Conservation (phyloP, 2,113 vertebrate genomes). For the Colius striatus region DNA sequence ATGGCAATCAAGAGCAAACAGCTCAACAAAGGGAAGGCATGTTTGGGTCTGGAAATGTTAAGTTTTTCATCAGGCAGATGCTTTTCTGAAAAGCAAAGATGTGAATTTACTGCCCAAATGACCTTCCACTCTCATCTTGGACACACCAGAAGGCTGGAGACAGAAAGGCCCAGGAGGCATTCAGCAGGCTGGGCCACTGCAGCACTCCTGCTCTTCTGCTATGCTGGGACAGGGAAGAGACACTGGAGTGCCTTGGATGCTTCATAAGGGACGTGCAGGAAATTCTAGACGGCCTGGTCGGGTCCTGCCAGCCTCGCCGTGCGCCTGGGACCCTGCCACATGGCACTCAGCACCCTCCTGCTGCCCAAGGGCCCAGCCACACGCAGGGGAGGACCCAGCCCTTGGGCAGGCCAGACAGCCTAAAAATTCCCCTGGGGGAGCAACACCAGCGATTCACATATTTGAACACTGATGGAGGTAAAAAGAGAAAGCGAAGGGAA, state of each 20-base stretch:
- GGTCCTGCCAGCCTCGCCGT: neutral
- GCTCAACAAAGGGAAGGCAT: neutral
- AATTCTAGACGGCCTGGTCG: neutral
- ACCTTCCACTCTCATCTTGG: neutral
- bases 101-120: neutral
- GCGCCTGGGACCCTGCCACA: neutral
- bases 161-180: neutral
- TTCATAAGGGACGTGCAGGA: neutral
- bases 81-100: neutral
- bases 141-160: neutral
- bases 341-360: neutral
- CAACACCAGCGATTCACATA: neutral
- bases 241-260: neutral
- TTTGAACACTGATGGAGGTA: neutral
- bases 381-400: neutral
- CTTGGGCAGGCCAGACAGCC: neutral
- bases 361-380: neutral
- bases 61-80: neutral
- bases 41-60: neutral
- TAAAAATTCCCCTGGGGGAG: neutral
- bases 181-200: fast-evolving
- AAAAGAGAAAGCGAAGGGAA: constrained; percentile 47
- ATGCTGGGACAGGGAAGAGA: neutral
- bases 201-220: neutral
- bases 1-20: neutral